A percentile compares a stretch with the other conserved stretches of the same genome.
phyloP scores from a whole-genome alignment of 2,888 invertebrate species.

The Tenthredo amoena region DNA sequence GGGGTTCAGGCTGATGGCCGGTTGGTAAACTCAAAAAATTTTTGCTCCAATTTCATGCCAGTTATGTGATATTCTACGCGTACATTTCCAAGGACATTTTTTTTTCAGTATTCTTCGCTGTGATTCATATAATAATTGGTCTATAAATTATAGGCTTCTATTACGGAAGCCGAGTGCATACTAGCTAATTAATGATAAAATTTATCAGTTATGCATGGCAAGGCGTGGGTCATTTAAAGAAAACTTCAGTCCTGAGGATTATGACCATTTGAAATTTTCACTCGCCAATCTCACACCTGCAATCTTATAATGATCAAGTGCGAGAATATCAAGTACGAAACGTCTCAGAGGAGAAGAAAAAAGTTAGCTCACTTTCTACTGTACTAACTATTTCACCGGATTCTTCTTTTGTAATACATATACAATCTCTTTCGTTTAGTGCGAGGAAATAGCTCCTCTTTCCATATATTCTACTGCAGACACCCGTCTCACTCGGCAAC shows the following conservation, averaged over 20 bases:
- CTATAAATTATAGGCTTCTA: not conserved
- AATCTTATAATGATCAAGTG: slow-evolving; percentile 21
- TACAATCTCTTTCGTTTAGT: slow-evolving; percentile 31
- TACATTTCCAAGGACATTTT: not conserved
- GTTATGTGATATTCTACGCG: slow-evolving; percentile 21
- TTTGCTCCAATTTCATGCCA: slow-evolving; percentile 27
- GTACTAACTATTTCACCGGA: slow-evolving; percentile 27
- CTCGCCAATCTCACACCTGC: slow-evolving; percentile 22
- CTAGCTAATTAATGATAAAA: slow-evolving; percentile 25
- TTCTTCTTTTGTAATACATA: slow-evolving; percentile 9
- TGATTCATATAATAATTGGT: not conserved
- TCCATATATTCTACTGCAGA: not conserved
- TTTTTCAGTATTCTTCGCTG: not conserved
- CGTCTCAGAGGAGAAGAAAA: slow-evolving; percentile 17
- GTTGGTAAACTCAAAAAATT: not conserved
- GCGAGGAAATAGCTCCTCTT: not conserved
- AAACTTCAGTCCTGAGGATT: slow-evolving; percentile 16
- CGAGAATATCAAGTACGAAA: slow-evolving; percentile 4
- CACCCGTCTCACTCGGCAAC: not conserved
- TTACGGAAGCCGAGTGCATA: not conserved
- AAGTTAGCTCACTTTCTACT: slow-evolving; percentile 47
- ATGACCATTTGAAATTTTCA: slow-evolving; percentile 13
- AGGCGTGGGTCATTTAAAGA: slow-evolving; percentile 31
- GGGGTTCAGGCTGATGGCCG: not conserved
- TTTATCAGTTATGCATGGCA: slow-evolving; percentile 5